These are phyloP conservation scores for Peribatodes rhomboidaria DNA, from an alignment of 2,888 invertebrate genomes.

Conservation along the genomic window DNA sequence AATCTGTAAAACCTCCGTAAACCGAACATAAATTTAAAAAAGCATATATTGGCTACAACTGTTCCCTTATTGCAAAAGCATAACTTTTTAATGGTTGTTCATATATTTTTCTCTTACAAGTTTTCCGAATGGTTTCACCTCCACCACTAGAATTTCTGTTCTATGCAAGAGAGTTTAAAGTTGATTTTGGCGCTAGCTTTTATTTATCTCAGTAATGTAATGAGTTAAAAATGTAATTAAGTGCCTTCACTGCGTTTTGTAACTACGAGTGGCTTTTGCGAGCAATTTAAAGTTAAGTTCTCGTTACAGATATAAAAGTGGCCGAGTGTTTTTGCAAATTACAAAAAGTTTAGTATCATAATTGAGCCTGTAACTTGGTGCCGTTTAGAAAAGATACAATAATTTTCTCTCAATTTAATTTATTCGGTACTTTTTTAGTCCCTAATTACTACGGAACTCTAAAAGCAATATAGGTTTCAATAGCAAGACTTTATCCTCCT, in stretches of 20 bases:
- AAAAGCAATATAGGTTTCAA: no score
- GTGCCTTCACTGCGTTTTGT: slow-evolving; percentile 33
- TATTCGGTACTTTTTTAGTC: no score
- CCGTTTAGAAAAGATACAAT: no score
- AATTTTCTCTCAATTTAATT: no score
- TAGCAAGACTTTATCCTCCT: no score
- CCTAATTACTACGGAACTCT: no score
- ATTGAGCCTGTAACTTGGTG: not conserved
- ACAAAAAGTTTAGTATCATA: not conserved
- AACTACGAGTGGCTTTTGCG: slow-evolving; percentile 32
- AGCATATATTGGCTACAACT: slow-evolving; percentile 46
- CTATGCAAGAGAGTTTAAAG: not conserved
- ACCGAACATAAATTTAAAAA: not conserved
- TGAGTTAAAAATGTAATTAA: slow-evolving; percentile 43
- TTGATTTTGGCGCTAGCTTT: slow-evolving; percentile 6
- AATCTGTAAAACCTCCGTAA: not conserved
- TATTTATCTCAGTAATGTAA: slow-evolving; percentile 23
- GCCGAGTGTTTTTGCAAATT: not conserved
- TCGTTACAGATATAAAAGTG: slow-evolving; percentile 14
- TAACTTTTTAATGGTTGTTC: slow-evolving; percentile 55
- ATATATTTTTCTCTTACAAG: slow-evolving; percentile 49
- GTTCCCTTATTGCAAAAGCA: slow-evolving; percentile 47
- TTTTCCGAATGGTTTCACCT: slow-evolving; percentile 8
- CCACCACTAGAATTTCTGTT: slow-evolving; percentile 2
- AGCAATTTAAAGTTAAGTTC: slow-evolving; percentile 35